These are phyloP conservation scores for Aleadryas rufinucha DNA, from an alignment of 2,113 vertebrate genomes.

Conservation along the genomic window DNA sequence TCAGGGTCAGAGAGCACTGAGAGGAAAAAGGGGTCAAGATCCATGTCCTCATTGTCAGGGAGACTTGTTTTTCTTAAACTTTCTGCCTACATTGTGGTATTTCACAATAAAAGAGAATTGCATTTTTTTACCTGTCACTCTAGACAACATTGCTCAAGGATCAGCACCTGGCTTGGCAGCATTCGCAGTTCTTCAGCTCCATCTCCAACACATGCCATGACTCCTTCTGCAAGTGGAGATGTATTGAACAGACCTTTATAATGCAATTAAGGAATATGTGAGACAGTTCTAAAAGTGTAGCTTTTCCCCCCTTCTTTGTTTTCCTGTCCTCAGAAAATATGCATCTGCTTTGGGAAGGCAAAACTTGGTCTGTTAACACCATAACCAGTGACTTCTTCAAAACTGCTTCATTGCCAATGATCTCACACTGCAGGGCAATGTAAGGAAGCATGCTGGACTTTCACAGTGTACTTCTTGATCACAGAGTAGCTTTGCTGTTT, in stretches of 20 bases:
- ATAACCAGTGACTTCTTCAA: not conserved
- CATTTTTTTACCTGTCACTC: not conserved
- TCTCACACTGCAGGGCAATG: not conserved
- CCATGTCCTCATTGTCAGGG: not conserved
- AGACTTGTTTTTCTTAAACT: not conserved
- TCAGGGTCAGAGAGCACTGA: not conserved
- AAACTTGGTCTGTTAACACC: not conserved
- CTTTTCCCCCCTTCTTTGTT: not conserved
- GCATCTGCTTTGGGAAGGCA: not conserved
- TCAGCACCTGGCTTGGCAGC: not conserved
- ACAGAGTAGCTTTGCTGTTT: not conserved
- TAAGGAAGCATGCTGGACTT: not conserved
- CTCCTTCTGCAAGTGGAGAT: not conserved
- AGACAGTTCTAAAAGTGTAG: not conserved
- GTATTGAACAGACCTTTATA: not conserved
- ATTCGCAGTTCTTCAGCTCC: not conserved
- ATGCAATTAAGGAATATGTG: not conserved
- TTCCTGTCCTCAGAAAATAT: not conserved
- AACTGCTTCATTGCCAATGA: not conserved
- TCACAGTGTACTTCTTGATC: not conserved
- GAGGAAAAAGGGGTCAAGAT: not conserved
- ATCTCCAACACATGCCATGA: not conserved
- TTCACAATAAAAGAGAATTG: not conserved
- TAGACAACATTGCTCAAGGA: not conserved
- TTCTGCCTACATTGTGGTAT: not conserved